These are phyloP conservation scores for Thaumetopoea pityocampa DNA, from an alignment of 1,140 invertebrate species.

Conservation along the genomic window DNA sequence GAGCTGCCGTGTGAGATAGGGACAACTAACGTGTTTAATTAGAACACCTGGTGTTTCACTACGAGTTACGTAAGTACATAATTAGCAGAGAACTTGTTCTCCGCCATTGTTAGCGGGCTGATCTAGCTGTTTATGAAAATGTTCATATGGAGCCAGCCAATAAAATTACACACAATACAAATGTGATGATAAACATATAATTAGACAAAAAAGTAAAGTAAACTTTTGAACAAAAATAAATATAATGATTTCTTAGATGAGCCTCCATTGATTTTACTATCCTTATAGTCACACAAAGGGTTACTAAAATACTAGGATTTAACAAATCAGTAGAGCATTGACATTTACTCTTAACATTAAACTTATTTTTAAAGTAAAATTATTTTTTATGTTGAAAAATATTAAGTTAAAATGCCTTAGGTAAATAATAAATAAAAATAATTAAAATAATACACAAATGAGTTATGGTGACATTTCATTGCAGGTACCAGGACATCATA, in stretches of 20 bases:
- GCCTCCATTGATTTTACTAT: no score
- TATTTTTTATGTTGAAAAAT: background rate
- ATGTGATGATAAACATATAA: no score
- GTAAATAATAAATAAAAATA: conserved; percentile 1
- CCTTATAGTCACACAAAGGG: no score
- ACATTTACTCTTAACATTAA: no score
- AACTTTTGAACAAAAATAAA: no score
- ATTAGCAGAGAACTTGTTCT: background rate
- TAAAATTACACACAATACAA: no score
- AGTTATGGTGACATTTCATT: conserved; percentile 15
- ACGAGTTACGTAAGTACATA: conserved; percentile 7
- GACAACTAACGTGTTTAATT: conserved; percentile 33
- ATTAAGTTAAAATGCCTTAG: conserved; percentile 2
- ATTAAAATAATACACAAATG: conserved; percentile 24
- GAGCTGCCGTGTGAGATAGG: conserved; percentile 10
- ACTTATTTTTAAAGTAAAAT: background rate
- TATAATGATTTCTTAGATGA: no score
- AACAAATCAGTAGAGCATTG: no score
- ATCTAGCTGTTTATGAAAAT: no score
- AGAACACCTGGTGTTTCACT: conserved; percentile 17
- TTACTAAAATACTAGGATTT: no score
- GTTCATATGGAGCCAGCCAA: conserved; percentile 2
- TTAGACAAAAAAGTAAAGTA: no score
- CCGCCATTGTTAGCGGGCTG: no score
- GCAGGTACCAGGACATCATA: conserved; percentile 25